These are phyloP conservation scores for Corythaixoides concolor DNA, from an alignment of 2,113 vertebrate genomes.

Conservation along the genomic window DNA sequence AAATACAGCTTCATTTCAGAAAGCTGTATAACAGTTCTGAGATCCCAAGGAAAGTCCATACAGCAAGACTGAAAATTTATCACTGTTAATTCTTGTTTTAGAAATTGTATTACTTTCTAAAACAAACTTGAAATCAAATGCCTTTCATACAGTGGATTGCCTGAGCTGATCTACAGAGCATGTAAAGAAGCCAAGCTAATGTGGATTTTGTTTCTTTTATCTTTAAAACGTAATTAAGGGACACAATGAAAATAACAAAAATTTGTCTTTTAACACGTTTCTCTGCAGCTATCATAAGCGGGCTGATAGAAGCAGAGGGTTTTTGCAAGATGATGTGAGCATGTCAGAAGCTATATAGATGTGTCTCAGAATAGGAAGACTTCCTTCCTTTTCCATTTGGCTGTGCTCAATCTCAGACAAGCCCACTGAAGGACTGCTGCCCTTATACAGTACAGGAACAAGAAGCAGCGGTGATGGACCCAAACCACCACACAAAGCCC, in stretches of 20 bases:
- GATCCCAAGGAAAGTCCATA: neutral
- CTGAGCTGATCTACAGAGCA: neutral
- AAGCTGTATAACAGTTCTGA: neutral
- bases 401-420: neutral
- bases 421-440: neutral
- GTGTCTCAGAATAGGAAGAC: neutral
- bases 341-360: neutral
- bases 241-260: neutral
- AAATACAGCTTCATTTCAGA: neutral
- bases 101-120: neutral
- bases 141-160: neutral
- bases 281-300: neutral
- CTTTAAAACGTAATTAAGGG: neutral
- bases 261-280: neutral
- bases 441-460: neutral
- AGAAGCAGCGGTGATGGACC: neutral
- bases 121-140: neutral
- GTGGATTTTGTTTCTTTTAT: neutral
- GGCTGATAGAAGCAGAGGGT: neutral
- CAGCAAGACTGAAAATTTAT: neutral
- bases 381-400: neutral
- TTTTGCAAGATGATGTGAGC: neutral
- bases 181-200: neutral
- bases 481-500: neutral
- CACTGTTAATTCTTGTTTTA: neutral